Base-by-base conservation (phyloP, 2,888 invertebrate genomes). In the Leptinotarsa peninsularis region DNA sequence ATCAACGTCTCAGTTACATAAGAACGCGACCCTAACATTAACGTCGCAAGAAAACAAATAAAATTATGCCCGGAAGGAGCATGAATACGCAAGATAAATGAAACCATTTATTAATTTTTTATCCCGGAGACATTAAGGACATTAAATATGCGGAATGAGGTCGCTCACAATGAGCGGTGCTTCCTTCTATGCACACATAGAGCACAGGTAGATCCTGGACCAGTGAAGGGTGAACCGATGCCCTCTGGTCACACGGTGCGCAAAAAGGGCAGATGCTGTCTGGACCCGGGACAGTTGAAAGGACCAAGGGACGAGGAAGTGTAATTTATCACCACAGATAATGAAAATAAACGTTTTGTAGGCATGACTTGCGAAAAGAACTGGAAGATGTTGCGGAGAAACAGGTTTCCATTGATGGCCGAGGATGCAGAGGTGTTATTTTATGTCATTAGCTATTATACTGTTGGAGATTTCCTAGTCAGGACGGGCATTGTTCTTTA, bases 201-300 rank as follows among this genome's bases (percentile, higher is more conserved):
- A 43, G 52, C n/a, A 75, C 78, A 79, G 79, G 79, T 79, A 79
- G 76, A 27, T 74, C 56, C 27, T 56, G 69, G 23, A 49, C 69
- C 56, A 27, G 43, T 54, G 17, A 43, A 71, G 63, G 71, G 50
- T 71, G 49, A 63, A 67, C 17, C 56, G 71, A 70, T 83, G 81
- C 80, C 84, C 84, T 79, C 74, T 83, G 85, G 85, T 85, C 85
- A 84, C 85, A 84, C 84, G 84, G 85, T 85, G 78, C 58, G 72
- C 72, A 72, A 76, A 72, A 76, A 78, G 82, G 83, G 79, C 84
- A 84, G 84, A 84, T 84, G 83, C 84, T 83, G 83, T 67, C 73
- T 78, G 80, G 81, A 82, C 81, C 83, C 78, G 74, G 72, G 72
- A 76, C 76, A 75, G 76, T 76, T 74, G 72, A 73, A 76, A 76